A percentile compares a stretch with the other conserved stretches of the same genome.
These are phyloP conservation scores for Tetheella fluctuosa DNA, from an alignment of 2,888 invertebrate genomes.

Conservation along the genomic window DNA sequence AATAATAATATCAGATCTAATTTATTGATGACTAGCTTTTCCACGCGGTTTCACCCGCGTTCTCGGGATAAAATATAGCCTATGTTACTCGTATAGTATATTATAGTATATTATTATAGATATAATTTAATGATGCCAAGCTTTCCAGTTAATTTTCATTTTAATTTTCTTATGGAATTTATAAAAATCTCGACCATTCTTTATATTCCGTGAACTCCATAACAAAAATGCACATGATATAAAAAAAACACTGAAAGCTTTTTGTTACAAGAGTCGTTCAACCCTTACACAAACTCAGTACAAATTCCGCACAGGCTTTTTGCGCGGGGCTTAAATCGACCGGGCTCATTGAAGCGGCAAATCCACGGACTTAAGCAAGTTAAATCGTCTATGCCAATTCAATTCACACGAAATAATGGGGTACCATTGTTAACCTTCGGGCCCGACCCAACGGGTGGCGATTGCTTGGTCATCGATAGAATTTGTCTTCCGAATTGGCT, in stretches of 20 bases:
- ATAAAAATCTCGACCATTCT: neutral
- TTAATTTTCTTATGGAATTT: too few relatives aligned
- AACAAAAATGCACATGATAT: constrained; percentile 19
- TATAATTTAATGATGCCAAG: too few relatives aligned
- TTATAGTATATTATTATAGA: too few relatives aligned
- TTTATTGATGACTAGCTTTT: too few relatives aligned
- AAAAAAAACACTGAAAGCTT: neutral
- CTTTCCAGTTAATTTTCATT: too few relatives aligned
- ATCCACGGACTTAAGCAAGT: constrained; percentile 61
- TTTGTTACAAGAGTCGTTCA: constrained; percentile 15
- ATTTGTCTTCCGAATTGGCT: constrained; percentile 22
- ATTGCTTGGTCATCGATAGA: constrained; percentile 36
- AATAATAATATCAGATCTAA: too few relatives aligned
- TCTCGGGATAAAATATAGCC: too few relatives aligned
- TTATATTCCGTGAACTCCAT: neutral
- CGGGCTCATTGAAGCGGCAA: constrained; percentile 45
- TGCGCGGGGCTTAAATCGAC: constrained; percentile 42
- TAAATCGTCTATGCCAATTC: constrained; percentile 65
- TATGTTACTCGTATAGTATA: too few relatives aligned
- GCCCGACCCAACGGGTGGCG: constrained; percentile 35
- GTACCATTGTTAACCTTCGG: constrained; percentile 55
- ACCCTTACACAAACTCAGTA: constrained; percentile 41
- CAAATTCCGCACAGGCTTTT: constrained; percentile 45
- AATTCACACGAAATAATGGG: constrained; percentile 66
- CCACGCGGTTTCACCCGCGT: too few relatives aligned